Evolutionary conservation across 2,888 invertebrate genomes (phyloP), one percentile per base, ranked within the genome.

Genomic region (Ptilodon capucinus): DNA sequence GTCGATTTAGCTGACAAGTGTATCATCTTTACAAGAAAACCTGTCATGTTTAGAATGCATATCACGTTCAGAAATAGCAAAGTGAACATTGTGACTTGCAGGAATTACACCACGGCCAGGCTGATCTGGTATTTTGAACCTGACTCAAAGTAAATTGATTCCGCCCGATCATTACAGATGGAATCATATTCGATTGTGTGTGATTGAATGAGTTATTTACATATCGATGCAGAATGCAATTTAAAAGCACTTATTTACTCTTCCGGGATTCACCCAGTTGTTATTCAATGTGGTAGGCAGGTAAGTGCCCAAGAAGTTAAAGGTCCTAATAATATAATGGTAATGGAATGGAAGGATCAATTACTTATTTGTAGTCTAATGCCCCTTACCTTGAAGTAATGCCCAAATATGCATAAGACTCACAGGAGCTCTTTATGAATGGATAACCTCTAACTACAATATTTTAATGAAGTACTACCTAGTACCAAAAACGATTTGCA

Each of bases 41-140:
- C 42, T 49, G 16, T 60, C 74, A 82, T 84, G 81, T n/a, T n/a
- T 76, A 60, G 58, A 71, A 59, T 60, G 51, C 54, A 56, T 64
- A 81, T n/a, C 78, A 76, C 79, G 81, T 76, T 67, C 75, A 72
- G 80, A 76, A 74, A 76, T 56, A 61, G 60, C 61, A 73, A 71
- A 55, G n/a, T 41, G 39, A 51, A 53, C 47, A 40, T 19, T 41
- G 28, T 46, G 14, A 43, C 35, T 8, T 50, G 59, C 54, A 49
- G 51, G 63, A 67, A 62, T 69, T 60, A 57, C 57, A 60, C 70
- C 73, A 68, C 69, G 67, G 66, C 44, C 59, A 48, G 46, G 70
- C 63, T 68, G 68, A 68, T 70, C 65, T 60, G 53, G 54, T 56
- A 63, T 65, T 66, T 69, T 56, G 54, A 48, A 57, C 46, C 48